A percentile compares a stretch with the other conserved stretches of the same genome.
Conservation (phyloP, 2,113 vertebrate species). For the Hippoglossus stenolepis region DNA sequence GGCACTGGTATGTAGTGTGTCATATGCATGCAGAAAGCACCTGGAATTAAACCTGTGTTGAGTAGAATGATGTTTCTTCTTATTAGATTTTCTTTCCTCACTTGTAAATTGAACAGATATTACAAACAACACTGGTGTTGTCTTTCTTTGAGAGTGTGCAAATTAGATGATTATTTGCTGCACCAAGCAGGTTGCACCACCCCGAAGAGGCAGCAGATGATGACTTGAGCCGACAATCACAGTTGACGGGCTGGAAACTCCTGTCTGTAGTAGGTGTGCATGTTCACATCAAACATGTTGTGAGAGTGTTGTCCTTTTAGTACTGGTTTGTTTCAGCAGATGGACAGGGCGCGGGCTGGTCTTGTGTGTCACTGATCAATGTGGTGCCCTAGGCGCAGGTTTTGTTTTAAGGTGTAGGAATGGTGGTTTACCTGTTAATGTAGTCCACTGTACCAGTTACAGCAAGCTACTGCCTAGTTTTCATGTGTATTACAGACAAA, state of each 20-base stretch:
- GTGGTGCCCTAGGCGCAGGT: background rate
- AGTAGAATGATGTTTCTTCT: no score
- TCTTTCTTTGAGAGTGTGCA: background rate
- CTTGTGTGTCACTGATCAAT: constrained; percentile 25
- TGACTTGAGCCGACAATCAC: background rate
- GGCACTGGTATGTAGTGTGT: no score
- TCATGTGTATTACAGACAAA: no score
- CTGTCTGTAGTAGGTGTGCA: background rate
- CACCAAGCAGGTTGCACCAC: background rate
- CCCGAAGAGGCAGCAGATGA: background rate
- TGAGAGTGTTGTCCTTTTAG: constrained; percentile 11
- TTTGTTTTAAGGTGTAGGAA: constrained; percentile 7
- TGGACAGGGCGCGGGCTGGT: background rate
- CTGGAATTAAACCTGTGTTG: no score
- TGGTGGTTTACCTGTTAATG: background rate
- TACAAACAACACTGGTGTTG: no score
- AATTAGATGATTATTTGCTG: background rate
- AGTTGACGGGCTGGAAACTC: background rate
- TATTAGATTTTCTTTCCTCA: no score
- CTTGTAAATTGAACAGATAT: no score
- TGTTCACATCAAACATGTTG: background rate
- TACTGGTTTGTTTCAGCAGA: constrained; percentile 30
- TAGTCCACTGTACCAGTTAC: background rate
- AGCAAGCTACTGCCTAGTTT: no score
- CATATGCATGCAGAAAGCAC: no score